These are phyloP conservation scores for Alosa sapidissima DNA, from an alignment of 2,797 vertebrate species.

Conservation along the genomic window DNA sequence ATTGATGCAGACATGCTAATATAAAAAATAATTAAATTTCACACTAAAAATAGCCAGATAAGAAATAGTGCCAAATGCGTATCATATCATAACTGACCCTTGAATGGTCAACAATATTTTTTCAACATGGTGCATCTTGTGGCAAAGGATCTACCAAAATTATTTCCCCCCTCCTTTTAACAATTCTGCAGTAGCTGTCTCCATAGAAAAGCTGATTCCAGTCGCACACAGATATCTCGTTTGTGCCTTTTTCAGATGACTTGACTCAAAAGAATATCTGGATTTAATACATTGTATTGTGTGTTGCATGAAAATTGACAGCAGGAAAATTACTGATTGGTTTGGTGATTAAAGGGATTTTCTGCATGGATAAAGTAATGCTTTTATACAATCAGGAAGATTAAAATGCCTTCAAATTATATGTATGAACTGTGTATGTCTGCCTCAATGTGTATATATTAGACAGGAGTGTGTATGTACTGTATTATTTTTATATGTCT, in stretches of 20 bases:
- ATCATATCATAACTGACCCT: neutral
- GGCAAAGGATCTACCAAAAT: neutral
- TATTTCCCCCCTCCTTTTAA: neutral
- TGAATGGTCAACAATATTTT: conserved; percentile 2
- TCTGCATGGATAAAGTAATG: conserved; percentile 20
- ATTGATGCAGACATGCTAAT: neutral
- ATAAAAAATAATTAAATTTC: neutral
- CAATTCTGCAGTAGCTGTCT: conserved; percentile 19
- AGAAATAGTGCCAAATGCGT: neutral
- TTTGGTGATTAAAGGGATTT: neutral
- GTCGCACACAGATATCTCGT: conserved; percentile 18
- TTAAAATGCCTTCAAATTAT: conserved; percentile 12
- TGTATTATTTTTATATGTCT: conserved; percentile 16
- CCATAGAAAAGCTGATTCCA: conserved; percentile 21
- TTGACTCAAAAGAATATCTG: conserved; percentile 5
- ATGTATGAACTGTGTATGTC: conserved; percentile 17
- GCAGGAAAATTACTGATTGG: conserved; percentile 17
- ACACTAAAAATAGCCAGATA: neutral
- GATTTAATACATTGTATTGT: conserved; percentile 12
- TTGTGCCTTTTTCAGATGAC: conserved; percentile 16
- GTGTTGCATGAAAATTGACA: neutral
- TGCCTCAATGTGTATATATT: neutral
- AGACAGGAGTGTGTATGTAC: conserved; percentile 1
- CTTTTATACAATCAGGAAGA: too few relatives aligned
- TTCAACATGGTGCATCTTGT: neutral